A percentile compares a stretch with the other conserved stretches of the same genome.
These are phyloP conservation scores for Lasioglossum leucozonium DNA, from an alignment of 2,888 invertebrate species.

Conservation along the genomic window DNA sequence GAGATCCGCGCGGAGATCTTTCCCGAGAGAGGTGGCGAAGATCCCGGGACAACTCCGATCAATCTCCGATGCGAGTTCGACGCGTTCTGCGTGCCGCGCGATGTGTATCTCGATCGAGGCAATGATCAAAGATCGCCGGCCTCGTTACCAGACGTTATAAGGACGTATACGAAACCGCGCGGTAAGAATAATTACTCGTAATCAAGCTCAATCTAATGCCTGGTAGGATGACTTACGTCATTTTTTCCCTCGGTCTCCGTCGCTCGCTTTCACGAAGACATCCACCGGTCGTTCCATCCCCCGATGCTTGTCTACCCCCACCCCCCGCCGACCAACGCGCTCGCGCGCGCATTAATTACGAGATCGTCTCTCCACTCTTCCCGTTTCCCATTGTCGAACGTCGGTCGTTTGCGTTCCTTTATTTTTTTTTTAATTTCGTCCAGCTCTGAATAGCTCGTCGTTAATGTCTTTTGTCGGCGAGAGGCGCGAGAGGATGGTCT, in stretches of 20 bases:
- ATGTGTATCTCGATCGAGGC: conserved; percentile 71
- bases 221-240: conserved; percentile 73
- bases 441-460: conserved; percentile 59
- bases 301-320: not conserved
- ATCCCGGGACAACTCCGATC: conserved; percentile 52
- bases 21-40: conserved; percentile 39
- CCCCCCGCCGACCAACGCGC: too few species aligned
- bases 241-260: conserved; percentile 46
- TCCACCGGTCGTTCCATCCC: conserved; percentile 36
- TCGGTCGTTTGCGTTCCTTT: conserved; percentile 47
- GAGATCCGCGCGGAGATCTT: conserved; percentile 17
- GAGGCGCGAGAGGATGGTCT: conserved; percentile 29
- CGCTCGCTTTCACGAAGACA: conserved; percentile 26
- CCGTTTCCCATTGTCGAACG: conserved; percentile 62
- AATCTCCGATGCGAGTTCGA: conserved; percentile 55
- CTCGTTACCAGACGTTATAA: conserved; percentile 71
- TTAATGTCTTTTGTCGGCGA: conserved; percentile 61
- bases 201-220: conserved; percentile 83
- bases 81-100: conserved; percentile 56
- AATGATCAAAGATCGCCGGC: conserved; percentile 76
- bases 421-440: conserved; percentile 60
- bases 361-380: conserved; percentile 68
- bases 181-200: conserved; percentile 82
- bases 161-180: conserved; percentile 75
- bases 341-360: conserved; percentile 78